Evolutionary conservation across 2,113 vertebrate species (phyloP), one percentile per base, ranked within the genome.

Genomic region (Saccopteryx leptura): DNA sequence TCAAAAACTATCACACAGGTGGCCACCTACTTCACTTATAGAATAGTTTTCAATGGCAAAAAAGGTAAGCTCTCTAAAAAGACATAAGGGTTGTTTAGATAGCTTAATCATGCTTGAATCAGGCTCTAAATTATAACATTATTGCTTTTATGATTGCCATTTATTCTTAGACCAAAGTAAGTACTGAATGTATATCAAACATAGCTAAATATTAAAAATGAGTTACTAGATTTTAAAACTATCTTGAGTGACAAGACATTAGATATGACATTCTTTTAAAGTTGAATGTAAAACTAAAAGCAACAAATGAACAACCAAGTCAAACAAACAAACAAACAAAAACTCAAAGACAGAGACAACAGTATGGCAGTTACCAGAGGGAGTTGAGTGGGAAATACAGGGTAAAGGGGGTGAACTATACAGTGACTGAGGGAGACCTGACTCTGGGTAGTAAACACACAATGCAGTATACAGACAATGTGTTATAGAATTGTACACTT

Each of bases 121-220:
- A 86, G 24, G 24, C 10, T 85, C 33, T 90, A 28, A 89, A 72
- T 48, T 84, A 33, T 79, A 85, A 78, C 21, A 19, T 58, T 50
- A 18, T 24, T 68, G 10, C 13, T 68, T 92, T 52, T 48, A 46
- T 23, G 23, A 17, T 75, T 87, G 6, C 61, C 52, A 83, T 79
- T 90, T 79, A 71, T 71, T 56, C 26, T 79, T 76, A 90, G n/a
- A 50, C 28, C 48, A 95, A 69, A 71, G 63, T 56, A 79, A 89
- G 68, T 52, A 19, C 33, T 39, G 17, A 81, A 48, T 58, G 28
- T 18, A 31, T 72, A 28, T 39, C 48, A 68, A 15, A 19, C 17
- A 66, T 24, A 79, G 46, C 24, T 90, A 17, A 50, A 80, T 95
- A 69, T 71, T 74, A 48, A 78, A 39, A 90, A 9, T 69, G 18